Evolutionary conservation across 2,888 invertebrate genomes (phyloP), one percentile per base, ranked within the genome.

Genomic region (Horisme vitalbata): DNA sequence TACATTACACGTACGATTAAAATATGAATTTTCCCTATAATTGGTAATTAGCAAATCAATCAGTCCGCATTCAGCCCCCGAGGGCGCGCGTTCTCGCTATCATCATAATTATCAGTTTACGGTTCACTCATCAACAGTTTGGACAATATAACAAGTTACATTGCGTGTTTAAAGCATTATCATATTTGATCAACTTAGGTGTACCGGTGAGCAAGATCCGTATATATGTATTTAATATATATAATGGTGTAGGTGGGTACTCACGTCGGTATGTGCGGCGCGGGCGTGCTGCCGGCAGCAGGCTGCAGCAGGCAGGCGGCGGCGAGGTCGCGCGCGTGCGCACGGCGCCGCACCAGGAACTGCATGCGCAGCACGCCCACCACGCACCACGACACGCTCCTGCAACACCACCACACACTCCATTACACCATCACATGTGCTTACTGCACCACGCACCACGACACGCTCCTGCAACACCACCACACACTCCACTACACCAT

Each of bases 311-410:
- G 27, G 33, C 61, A 62, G 60, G 41, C 21, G 21, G 76, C 75
- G 31, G 81, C 47, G n/a, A 70, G 55, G 23, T 74, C 62, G 39
- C 82, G 74, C 59, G 62, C 71, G 55, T 60, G 65, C 11, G 46
- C 59, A 6, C 86, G 75, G 0, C 84, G 74, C 11, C 80, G 76
- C 69, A 85, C 84, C 59, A 88, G 72, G 79, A 71, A 87, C 8
- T 65, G 57, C 83, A 86, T 77, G 52, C 88, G 87, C 27, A 79
- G 54, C 35, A 71, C 70, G 13, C 65, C 66, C 50, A 81, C 57
- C 61, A 80, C 82, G 49, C 41, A 65, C 44, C 62, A 64, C 18
- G 68, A 84, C 24, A 65, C 64, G 46, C 81, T 77, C 26, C 87
- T 88, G 61, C 0, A 15, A 6, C 14, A n/a, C n/a, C 2, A 18